Conservation (phyloP, 2,113 vertebrate genomes). For the Oreochromis aureus region DNA sequence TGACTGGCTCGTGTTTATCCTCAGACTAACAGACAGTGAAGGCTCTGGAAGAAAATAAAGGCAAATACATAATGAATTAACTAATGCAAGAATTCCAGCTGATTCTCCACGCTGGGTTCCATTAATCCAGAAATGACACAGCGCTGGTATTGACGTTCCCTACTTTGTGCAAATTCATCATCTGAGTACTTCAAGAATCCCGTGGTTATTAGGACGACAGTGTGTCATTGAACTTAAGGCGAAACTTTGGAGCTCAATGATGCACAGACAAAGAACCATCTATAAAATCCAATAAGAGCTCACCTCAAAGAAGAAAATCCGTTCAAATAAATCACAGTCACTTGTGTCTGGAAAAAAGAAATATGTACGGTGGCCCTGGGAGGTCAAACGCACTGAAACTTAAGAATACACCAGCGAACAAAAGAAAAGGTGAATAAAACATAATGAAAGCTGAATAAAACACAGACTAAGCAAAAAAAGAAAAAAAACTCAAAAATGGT, state of each 20-base stretch:
- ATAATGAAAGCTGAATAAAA: not conserved
- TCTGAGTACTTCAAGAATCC: not conserved
- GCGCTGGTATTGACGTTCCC: not conserved
- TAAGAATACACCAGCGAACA: not conserved
- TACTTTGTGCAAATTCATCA: not conserved
- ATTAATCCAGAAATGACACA: constrained; percentile 10
- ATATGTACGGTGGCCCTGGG: not conserved
- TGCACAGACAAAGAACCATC: not conserved
- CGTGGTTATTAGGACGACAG: not conserved
- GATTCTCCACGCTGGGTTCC: constrained; percentile 5
- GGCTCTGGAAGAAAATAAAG: constrained; percentile 2
- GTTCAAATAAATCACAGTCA: not conserved
- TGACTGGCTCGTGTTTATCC: not conserved
- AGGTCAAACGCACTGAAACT: not conserved
- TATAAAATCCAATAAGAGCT: not conserved
- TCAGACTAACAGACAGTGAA: constrained; percentile 31
- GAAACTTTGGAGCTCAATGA: not conserved
- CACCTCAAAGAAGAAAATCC: not conserved
- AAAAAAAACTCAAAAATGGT: not conserved
- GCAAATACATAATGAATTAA: constrained; percentile 28
- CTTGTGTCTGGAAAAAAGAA: not conserved
- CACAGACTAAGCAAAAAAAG: not conserved
- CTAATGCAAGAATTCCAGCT: constrained; percentile 11
- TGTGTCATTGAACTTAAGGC: not conserved
- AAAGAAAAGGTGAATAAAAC: not conserved